phyloP scores from a whole-genome alignment of 2,113 vertebrate genomes.

The Ibidorhyncha struthersii region DNA sequence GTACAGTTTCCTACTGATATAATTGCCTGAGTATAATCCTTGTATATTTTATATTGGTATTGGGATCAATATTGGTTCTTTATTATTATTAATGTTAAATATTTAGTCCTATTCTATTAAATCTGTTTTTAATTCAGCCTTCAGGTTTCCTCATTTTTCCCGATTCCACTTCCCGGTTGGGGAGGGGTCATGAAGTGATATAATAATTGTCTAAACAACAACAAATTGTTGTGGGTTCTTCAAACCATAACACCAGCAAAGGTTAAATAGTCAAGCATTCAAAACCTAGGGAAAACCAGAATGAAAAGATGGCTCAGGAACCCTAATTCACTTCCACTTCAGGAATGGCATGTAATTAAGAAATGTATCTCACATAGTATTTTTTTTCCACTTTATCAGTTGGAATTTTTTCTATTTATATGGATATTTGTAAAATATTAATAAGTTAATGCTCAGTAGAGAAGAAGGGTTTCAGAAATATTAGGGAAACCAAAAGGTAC shows the following conservation, averaged over 20 bases:
- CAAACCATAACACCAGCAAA: neutral
- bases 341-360: neutral
- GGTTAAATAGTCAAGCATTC: neutral
- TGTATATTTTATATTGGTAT: neutral
- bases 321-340: neutral
- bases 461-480: neutral
- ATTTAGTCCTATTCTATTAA: neutral
- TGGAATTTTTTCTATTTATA: neutral
- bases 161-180: neutral
- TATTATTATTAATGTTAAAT: neutral
- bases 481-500: neutral
- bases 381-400: neutral
- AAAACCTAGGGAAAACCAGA: neutral
- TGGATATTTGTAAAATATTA: neutral
- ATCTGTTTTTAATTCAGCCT: neutral
- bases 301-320: neutral
- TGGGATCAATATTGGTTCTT: neutral
- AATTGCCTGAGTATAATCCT: neutral
- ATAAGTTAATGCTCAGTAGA: neutral
- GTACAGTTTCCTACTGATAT: neutral
- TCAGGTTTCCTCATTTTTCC: neutral
- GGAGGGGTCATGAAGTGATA: neutral
- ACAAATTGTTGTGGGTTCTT: neutral
- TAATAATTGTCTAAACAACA: neutral
- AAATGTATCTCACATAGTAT: neutral